Evolutionary conservation across 2,113 vertebrate species (phyloP).

Genomic region (Microtus ochrogaster): DNA sequence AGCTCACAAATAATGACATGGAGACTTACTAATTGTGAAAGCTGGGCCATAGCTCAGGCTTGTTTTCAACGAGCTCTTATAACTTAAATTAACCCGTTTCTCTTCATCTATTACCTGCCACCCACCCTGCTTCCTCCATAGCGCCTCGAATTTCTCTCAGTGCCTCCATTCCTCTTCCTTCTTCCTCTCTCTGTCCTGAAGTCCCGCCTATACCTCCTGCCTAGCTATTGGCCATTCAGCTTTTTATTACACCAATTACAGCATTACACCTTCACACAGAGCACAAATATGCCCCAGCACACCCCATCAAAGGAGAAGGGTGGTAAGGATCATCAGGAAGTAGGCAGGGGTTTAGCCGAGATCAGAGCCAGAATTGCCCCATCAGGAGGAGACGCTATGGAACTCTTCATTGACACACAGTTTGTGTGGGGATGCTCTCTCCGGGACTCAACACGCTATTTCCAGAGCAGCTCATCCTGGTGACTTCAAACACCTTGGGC

Average conservation of each 20-base stretch:
- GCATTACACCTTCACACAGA: neutral
- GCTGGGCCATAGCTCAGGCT: neutral
- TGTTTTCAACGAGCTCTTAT: neutral
- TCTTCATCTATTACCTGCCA: neutral
- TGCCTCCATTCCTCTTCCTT: neutral
- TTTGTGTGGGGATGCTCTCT: neutral
- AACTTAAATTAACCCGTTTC: neutral
- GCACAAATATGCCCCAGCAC: neutral
- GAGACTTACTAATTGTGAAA: neutral
- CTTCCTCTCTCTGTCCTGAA: neutral
- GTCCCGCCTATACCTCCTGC: neutral
- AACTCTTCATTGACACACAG: fast-evolving
- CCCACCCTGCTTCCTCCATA: neutral
- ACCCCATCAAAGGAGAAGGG: neutral
- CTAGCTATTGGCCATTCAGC: neutral
- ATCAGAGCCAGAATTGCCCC: neutral
- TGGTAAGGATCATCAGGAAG: neutral
- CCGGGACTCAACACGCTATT: neutral
- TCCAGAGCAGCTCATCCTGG: neutral
- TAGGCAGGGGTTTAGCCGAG: neutral
- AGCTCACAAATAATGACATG: neutral
- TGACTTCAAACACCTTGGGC: neutral
- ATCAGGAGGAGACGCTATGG: neutral
- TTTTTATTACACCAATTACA: neutral
- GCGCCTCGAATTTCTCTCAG: neutral